Evolutionary conservation across 2,888 invertebrate species (phyloP).

Genomic region (Chrysolina oricalcia): DNA sequence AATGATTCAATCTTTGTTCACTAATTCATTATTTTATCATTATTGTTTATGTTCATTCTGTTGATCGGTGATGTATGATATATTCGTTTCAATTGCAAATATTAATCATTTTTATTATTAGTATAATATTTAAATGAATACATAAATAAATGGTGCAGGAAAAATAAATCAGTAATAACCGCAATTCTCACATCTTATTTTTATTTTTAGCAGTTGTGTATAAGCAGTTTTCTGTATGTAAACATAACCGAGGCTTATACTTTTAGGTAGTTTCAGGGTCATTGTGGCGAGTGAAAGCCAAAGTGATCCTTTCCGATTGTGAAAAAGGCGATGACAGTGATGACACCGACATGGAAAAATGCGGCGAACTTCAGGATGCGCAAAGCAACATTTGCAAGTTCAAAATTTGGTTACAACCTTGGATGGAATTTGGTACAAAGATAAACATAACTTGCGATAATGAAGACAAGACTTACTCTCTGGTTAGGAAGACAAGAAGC

Average conservation of each 20-base stretch:
- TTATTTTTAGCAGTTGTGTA: too few species aligned
- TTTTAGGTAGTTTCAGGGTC: conserved; percentile 75
- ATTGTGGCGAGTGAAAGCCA: conserved; percentile 75
- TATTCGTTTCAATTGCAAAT: too few species aligned
- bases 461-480: conserved; percentile 31
- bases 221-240: background rate
- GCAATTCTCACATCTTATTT: too few species aligned
- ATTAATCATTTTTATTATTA: too few species aligned
- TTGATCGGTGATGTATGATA: too few species aligned
- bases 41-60: too few species aligned
- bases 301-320: conserved; percentile 76
- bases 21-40: too few species aligned
- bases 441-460: conserved; percentile 69
- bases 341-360: conserved; percentile 58
- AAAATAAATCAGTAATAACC: too few species aligned
- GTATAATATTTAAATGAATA: too few species aligned
- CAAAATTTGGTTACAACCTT: conserved; percentile 76
- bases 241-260: background rate
- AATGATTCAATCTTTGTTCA: too few species aligned
- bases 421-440: conserved; percentile 73
- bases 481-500: conserved; percentile 52
- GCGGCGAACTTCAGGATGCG: conserved; percentile 66
- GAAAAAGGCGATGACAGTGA: conserved; percentile 62
- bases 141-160: too few species aligned
- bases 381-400: conserved; percentile 70